Evolutionary conservation across 2,113 vertebrate species (phyloP).

Genomic region (Uropsilus gracilis): DNA sequence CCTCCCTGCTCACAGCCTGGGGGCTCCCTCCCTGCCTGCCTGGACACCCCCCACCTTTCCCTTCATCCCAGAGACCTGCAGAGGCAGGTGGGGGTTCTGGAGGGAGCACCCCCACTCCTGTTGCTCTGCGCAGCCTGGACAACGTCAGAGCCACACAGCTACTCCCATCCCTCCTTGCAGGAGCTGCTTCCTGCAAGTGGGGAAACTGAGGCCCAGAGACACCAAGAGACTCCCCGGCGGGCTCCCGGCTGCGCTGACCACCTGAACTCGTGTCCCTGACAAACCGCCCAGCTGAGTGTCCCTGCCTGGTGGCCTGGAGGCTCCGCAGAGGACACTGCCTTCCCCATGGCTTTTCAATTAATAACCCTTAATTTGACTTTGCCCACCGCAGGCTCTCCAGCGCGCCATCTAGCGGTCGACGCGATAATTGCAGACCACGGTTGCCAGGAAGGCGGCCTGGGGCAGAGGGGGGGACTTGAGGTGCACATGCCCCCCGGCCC

Average conservation of each 20-base stretch:
- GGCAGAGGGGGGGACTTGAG: neutral
- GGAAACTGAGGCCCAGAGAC: conserved; percentile 30
- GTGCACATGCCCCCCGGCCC: neutral
- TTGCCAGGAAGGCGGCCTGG: neutral
- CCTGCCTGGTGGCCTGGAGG: fast-evolving
- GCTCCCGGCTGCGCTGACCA: neutral
- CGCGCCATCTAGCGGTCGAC: conserved; percentile 62
- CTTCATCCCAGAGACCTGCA: neutral
- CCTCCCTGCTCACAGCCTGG: neutral
- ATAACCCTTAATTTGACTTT: neutral
- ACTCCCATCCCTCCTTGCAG: neutral
- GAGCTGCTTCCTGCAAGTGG: neutral
- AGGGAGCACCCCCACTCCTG: neutral
- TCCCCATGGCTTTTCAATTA: neutral
- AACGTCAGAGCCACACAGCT: neutral
- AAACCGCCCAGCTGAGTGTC: neutral
- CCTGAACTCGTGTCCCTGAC: neutral
- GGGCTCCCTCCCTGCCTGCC: neutral
- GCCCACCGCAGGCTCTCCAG: neutral
- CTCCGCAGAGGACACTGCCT: neutral
- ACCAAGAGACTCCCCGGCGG: neutral
- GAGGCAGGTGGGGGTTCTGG: neutral
- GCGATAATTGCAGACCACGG: neutral
- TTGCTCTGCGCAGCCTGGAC: no score
- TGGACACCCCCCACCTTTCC: neutral